A percentile compares a stretch with the other conserved stretches of the same genome.
Conservation (phyloP, 2,888 invertebrate species). For the Drosophila macrospina region DNA sequence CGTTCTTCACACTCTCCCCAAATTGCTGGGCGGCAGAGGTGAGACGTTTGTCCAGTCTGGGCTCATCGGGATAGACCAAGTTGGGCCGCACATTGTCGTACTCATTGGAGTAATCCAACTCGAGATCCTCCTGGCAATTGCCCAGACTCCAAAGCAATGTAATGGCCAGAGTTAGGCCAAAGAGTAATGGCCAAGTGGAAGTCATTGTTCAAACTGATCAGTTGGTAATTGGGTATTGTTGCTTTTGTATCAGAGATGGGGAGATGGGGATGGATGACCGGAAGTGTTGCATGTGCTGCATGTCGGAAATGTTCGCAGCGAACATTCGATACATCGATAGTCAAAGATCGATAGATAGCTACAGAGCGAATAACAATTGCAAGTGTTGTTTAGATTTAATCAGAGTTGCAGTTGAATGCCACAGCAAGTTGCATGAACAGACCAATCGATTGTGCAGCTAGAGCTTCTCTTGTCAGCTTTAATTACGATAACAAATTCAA, state of each 20-base stretch:
- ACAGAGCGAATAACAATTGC: neutral
- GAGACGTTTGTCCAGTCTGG: constrained; percentile 52
- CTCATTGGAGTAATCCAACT: constrained; percentile 70
- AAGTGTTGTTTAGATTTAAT: neutral
- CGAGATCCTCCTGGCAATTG: constrained; percentile 35
- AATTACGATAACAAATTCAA: neutral
- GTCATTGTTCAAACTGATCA: constrained; percentile 56
- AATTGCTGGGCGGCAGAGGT: constrained; percentile 57
- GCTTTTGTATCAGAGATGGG: constrained; percentile 64
- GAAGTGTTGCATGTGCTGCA: constrained; percentile 3
- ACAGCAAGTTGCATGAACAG: neutral
- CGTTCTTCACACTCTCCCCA: constrained; percentile 59
- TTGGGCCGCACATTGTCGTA: constrained; percentile 71
- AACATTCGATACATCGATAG: neutral
- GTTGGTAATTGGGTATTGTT: neutral
- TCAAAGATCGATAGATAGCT: neutral
- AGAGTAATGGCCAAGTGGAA: constrained; percentile 23
- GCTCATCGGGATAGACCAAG: constrained; percentile 38
- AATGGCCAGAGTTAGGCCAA: neutral
- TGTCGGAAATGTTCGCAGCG: neutral
- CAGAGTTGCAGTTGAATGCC: neutral
- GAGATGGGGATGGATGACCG: neutral
- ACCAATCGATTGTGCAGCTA: neutral
- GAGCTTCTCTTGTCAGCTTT: neutral
- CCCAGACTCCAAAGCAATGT: constrained; percentile 1